A percentile compares a stretch with the other conserved stretches of the same genome.
Conservation (phyloP, 2,888 invertebrate genomes). For the Notocelia uddmanniana region DNA sequence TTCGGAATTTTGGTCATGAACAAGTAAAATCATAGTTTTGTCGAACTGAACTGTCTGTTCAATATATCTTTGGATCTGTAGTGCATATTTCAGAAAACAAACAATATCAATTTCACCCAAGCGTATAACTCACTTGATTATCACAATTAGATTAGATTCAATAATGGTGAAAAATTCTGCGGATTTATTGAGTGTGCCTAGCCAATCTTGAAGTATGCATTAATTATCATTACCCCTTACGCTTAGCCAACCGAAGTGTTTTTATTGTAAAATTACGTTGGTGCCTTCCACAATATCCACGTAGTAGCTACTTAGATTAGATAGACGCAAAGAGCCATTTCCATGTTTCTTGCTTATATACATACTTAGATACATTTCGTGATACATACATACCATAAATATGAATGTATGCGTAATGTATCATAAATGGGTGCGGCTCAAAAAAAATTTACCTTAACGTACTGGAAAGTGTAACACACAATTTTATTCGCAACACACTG, state of each 20-base stretch:
- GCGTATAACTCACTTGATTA: neutral
- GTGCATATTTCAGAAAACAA: neutral
- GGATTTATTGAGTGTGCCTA: neutral
- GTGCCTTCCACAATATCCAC: neutral
- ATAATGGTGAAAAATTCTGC: neutral
- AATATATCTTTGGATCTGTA: neutral
- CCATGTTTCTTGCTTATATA: neutral
- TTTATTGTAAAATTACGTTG: neutral
- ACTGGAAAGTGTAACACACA: too few relatives aligned
- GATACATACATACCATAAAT: too few relatives aligned
- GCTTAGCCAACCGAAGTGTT: slow-evolving; percentile 5
- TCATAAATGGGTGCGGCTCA: too few relatives aligned
- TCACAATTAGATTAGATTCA: slow-evolving; percentile 2
- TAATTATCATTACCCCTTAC: slow-evolving; percentile 12
- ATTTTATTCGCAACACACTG: too few relatives aligned
- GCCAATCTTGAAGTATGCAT: neutral
- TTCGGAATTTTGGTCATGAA: neutral
- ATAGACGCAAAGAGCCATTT: neutral
- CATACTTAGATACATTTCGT: too few relatives aligned
- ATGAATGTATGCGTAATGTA: too few relatives aligned
- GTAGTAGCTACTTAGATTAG: neutral
- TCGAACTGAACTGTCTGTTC: too few relatives aligned
- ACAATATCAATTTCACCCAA: neutral
- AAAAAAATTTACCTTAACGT: too few relatives aligned
- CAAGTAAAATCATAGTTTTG: too few relatives aligned